A percentile compares a stretch with the other conserved stretches of the same genome.
These are phyloP conservation scores for Hedychridium roseum DNA, from an alignment of 2,888 invertebrate species.

Conservation along the genomic window DNA sequence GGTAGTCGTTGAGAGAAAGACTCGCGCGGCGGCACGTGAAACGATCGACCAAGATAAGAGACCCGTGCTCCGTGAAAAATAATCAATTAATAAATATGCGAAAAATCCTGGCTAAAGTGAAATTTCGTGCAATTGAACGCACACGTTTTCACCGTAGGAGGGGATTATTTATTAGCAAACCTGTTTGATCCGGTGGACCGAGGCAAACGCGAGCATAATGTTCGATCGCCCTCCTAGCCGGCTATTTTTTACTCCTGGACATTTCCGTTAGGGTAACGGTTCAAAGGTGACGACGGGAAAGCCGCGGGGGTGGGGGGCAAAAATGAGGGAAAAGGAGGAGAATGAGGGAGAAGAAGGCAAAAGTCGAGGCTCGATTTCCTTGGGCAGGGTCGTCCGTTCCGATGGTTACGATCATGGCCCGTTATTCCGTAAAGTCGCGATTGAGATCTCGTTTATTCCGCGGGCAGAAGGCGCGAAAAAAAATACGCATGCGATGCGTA, in stretches of 20 bases:
- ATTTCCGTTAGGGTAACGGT: background rate
- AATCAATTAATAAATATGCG: no score
- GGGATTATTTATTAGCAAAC: no score
- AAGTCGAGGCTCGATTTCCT: conserved; percentile 9
- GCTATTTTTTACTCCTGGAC: background rate
- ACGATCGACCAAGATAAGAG: no score
- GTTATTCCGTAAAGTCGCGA: conserved; percentile 40
- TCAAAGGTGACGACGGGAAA: background rate
- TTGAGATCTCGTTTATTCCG: conserved; percentile 35
- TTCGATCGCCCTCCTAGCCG: background rate
- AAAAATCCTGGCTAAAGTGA: no score
- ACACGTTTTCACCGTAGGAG: no score
- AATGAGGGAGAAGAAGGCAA: conserved; percentile 12
- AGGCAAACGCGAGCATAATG: no score
- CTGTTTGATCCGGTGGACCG: no score
- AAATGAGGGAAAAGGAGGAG: conserved; percentile 18
- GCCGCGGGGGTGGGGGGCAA: conserved; percentile 21
- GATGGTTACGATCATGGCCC: conserved; percentile 34
- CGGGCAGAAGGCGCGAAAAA: conserved; percentile 28
- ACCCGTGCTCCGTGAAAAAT: no score
- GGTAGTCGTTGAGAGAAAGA: no score
- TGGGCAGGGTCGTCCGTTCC: conserved; percentile 27
- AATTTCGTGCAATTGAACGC: no score
- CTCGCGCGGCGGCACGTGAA: no score
- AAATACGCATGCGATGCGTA: conserved; percentile 11